Percentiles rank a stretch among this genome's conserved stretches.
Evolutionary conservation across 2,113 vertebrate species (phyloP).

Genomic region (Trematocara variabile): DNA sequence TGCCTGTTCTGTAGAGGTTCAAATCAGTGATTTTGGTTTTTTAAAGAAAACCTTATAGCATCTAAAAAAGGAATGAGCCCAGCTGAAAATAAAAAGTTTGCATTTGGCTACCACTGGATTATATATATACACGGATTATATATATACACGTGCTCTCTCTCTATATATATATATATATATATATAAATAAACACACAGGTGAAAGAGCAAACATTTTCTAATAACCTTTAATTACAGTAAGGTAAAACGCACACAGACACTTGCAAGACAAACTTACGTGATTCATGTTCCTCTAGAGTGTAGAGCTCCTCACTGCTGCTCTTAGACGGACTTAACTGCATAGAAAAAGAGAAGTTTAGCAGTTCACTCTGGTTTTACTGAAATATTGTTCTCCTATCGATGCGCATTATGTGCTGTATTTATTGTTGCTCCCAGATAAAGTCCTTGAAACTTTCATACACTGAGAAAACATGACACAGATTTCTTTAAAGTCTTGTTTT

Average conservation of each 20-base stretch:
- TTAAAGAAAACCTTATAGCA: background rate
- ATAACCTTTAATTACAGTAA: background rate
- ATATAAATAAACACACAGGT: background rate
- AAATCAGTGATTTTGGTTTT: background rate
- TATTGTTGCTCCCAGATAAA: background rate
- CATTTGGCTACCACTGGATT: background rate
- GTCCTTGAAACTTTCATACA: background rate
- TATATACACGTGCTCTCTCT: fast-evolving
- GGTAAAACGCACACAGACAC: background rate
- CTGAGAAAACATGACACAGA: background rate
- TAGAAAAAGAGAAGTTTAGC: background rate
- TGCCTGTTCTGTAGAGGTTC: background rate
- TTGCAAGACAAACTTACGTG: constrained; percentile 78
- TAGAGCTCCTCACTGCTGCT: constrained; percentile 80
- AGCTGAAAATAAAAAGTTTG: background rate
- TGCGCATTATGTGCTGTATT: background rate
- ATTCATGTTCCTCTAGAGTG: constrained; percentile 83
- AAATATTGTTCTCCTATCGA: background rate
- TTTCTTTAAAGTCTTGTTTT: background rate
- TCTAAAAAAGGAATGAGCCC: background rate
- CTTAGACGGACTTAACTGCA: constrained; percentile 74
- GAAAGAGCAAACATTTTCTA: background rate
- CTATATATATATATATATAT: fast-evolving
- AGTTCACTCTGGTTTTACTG: background rate
- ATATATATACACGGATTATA: background rate